phyloP scores from a whole-genome alignment of 2,888 invertebrate genomes.

The Pseudococcus viburni region DNA sequence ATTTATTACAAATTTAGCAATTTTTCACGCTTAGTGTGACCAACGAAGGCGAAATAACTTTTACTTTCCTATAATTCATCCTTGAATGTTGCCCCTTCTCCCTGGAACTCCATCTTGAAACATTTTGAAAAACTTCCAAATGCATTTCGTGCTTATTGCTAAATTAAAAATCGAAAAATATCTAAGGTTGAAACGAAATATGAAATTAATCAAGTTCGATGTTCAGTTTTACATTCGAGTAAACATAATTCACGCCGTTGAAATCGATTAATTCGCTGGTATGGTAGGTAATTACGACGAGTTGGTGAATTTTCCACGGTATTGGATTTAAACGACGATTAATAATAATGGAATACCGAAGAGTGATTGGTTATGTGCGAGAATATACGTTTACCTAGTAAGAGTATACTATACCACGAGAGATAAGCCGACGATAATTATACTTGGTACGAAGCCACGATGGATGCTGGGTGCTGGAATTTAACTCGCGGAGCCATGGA shows the following conservation, averaged over 20 bases:
- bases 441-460: background rate
- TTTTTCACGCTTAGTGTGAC: too few species aligned
- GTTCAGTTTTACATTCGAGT: slow-evolving; percentile 11
- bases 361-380: slow-evolving; percentile 31
- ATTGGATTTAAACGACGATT: slow-evolving; percentile 32
- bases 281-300: background rate
- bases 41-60: too few species aligned
- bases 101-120: too few species aligned
- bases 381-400: background rate
- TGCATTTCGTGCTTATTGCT: too few species aligned
- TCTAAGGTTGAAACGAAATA: background rate
- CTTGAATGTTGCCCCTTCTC: too few species aligned
- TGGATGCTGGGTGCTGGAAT: background rate
- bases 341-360: slow-evolving; percentile 20
- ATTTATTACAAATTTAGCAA: too few species aligned
- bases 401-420: background rate
- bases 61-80: too few species aligned
- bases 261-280: slow-evolving; percentile 17
- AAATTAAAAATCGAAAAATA: background rate
- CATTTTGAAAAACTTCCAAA: too few species aligned
- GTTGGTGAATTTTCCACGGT: slow-evolving; percentile 17
- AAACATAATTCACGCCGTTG: background rate
- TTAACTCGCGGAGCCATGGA: background rate
- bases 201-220: slow-evolving; percentile 3
- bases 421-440: slow-evolving; percentile 9